phyloP scores from a whole-genome alignment of 2,113 vertebrate species.

The Ochotona curzoniae region DNA sequence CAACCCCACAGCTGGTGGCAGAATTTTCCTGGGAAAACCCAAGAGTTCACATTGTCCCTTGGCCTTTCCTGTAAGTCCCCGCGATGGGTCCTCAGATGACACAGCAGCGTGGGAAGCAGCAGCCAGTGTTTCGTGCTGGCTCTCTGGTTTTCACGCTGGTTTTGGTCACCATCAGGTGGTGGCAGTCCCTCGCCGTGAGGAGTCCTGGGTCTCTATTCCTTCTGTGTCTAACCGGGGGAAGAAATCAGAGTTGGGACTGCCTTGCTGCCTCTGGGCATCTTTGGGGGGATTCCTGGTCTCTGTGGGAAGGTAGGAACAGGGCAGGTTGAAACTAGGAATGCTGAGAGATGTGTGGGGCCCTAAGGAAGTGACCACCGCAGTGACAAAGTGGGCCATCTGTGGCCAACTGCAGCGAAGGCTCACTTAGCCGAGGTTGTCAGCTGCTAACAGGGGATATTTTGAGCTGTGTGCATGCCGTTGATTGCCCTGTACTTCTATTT shows the following conservation, averaged over 20 bases:
- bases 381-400: background rate
- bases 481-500: background rate
- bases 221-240: background rate
- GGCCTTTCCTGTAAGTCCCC: slow-evolving; percentile 23
- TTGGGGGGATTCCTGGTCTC: slow-evolving; percentile 38
- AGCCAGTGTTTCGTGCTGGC: background rate
- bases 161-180: background rate
- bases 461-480: background rate
- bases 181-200: background rate
- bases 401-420: background rate
- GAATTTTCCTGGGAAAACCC: slow-evolving; percentile 65
- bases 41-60: background rate
- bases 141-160: background rate
- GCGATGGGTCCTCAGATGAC: background rate
- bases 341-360: background rate
- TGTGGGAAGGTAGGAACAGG: background rate
- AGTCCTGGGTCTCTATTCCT: background rate
- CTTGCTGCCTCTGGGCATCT: background rate
- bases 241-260: background rate
- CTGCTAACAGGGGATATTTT: background rate
- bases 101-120: background rate
- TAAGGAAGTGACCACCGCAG: background rate
- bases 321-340: background rate
- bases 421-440: background rate
- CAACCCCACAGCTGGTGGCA: background rate